These are phyloP conservation scores for Thermophis baileyi DNA, from an alignment of 2,113 vertebrate species.

Conservation along the genomic window DNA sequence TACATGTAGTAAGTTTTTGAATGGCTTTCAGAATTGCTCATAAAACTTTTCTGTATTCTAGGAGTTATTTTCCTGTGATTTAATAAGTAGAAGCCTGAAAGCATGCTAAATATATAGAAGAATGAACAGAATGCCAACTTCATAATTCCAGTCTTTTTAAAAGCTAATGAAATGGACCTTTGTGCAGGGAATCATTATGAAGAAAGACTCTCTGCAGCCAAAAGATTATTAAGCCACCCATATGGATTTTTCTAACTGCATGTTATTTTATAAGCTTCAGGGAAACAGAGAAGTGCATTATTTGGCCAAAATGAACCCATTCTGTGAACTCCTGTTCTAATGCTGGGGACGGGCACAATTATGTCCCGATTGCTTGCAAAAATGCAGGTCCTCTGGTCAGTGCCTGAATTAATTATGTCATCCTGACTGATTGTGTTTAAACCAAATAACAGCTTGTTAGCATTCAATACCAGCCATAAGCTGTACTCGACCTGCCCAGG, in stretches of 20 bases:
- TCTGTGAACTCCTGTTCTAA: slow-evolving; percentile 55
- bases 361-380: slow-evolving; percentile 35
- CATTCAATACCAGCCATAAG: slow-evolving; percentile 26
- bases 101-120: neutral
- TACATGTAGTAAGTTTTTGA: neutral
- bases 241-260: slow-evolving; percentile 37
- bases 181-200: slow-evolving; percentile 9
- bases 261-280: slow-evolving; percentile 38
- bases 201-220: slow-evolving; percentile 6
- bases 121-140: slow-evolving; percentile 12
- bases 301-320: slow-evolving; percentile 40
- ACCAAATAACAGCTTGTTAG: slow-evolving; percentile 42
- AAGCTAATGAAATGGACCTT: slow-evolving; percentile 20
- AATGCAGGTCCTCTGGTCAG: slow-evolving; percentile 42
- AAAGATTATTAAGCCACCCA: slow-evolving; percentile 37
- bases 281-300: slow-evolving; percentile 38
- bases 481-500: slow-evolving; percentile 41
- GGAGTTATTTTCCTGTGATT: neutral
- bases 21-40: neutral
- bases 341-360: slow-evolving; percentile 29
- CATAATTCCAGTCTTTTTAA: slow-evolving; percentile 19
- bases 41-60: neutral
- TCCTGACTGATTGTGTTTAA: slow-evolving; percentile 57
- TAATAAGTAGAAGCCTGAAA: neutral
- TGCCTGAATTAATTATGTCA: slow-evolving; percentile 48